Conservation (phyloP, 53 echinoderm and acorn worm genomes). For the Zoroaster sp. region DNA sequence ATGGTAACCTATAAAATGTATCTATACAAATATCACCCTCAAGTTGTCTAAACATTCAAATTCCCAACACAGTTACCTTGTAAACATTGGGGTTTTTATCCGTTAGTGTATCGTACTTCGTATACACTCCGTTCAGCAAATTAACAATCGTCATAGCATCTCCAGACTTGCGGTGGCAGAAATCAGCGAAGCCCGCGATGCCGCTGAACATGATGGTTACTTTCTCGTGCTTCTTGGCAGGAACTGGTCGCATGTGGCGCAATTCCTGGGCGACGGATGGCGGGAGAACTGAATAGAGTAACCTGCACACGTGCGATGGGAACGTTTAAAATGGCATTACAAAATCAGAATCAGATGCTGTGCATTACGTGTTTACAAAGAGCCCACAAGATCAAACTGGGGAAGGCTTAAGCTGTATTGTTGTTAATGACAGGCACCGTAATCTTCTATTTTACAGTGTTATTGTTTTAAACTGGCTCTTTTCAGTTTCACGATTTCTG, state of each 20-base stretch:
- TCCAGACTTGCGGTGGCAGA: constrained; percentile 76
- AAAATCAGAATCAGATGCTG: too few species aligned
- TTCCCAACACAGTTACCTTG: too few species aligned
- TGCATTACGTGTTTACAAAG: too few species aligned
- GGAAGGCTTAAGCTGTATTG: too few species aligned
- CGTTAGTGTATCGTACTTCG: constrained; percentile 80
- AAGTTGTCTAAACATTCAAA: too few species aligned
- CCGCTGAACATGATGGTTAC: constrained; percentile 98
- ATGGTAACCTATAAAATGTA: too few species aligned
- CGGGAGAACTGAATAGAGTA: constrained; percentile 92
- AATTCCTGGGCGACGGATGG: constrained; percentile 94
- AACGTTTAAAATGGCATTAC: neutral
- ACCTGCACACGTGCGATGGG: constrained; percentile 11
- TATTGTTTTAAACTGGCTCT: too few species aligned
- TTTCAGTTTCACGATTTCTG: too few species aligned
- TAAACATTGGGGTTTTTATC: constrained; percentile 80
- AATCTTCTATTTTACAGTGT: too few species aligned
- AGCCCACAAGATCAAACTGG: too few species aligned
- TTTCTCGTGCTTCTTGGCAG: constrained; percentile 87
- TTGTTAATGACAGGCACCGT: too few species aligned
- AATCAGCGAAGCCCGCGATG: constrained; percentile 86
- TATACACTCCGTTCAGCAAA: constrained; percentile 88
- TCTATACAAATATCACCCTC: too few species aligned
- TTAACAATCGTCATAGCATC: constrained; percentile 89
- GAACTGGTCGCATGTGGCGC: constrained; percentile 87